Percentiles rank a stretch among this genome's conserved stretches.
phyloP scores from a whole-genome alignment of 2,888 invertebrate species.

The Polydesmus complanatus region DNA sequence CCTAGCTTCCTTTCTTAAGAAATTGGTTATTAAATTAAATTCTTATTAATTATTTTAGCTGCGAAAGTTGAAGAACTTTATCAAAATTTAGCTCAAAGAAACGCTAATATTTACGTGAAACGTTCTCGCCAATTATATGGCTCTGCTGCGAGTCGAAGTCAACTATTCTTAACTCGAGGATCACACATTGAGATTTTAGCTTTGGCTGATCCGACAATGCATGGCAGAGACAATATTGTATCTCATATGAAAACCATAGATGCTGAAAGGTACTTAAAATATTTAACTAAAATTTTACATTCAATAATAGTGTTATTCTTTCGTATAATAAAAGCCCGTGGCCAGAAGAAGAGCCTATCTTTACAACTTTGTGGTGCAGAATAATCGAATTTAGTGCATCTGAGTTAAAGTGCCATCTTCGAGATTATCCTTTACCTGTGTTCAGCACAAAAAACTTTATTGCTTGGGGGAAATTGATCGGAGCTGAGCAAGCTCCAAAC shows the following conservation, averaged over 20 bases:
- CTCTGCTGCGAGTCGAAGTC: slow-evolving; percentile 48
- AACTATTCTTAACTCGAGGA: slow-evolving; percentile 77
- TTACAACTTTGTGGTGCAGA: slow-evolving; percentile 85
- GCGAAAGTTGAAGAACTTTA: slow-evolving; percentile 62
- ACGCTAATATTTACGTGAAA: slow-evolving; percentile 91
- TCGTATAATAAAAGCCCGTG: slow-evolving; percentile 53
- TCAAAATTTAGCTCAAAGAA: slow-evolving; percentile 69
- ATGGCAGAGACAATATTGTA: slow-evolving; percentile 63
- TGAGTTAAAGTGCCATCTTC: slow-evolving; percentile 72
- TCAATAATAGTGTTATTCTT: neutral
- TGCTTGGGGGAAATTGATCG: slow-evolving; percentile 77
- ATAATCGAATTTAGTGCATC: slow-evolving; percentile 64
- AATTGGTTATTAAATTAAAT: neutral
- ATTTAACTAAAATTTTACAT: neutral
- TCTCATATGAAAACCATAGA: slow-evolving; percentile 66
- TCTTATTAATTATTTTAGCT: slow-evolving; percentile 24
- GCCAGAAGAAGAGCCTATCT: slow-evolving; percentile 78
- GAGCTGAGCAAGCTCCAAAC: slow-evolving; percentile 73
- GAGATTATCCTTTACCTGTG: slow-evolving; percentile 92
- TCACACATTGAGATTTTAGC: slow-evolving; percentile 55
- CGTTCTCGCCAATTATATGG: slow-evolving; percentile 60
- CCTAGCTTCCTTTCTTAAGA: neutral
- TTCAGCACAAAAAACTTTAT: slow-evolving; percentile 67
- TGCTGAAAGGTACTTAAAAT: slow-evolving; percentile 45
- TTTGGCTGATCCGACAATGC: slow-evolving; percentile 72